Evolutionary conservation across 2,888 invertebrate species (phyloP), one percentile per base, ranked within the genome.

Genomic region (Iphiclides podalirius): DNA sequence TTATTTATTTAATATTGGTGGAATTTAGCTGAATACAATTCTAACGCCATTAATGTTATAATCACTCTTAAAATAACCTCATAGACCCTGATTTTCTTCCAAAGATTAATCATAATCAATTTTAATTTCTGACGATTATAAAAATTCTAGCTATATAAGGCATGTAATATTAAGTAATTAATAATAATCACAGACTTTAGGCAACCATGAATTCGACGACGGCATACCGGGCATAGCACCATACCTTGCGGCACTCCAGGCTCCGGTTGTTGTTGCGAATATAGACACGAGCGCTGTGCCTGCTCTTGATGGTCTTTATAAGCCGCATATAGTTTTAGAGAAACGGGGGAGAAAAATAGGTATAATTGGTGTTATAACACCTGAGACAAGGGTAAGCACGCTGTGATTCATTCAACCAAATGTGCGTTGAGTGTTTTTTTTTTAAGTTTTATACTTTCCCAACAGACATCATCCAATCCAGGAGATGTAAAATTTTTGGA

Each of bases 171-270:
- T n/a, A n/a, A n/a, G n/a, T n/a, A n/a, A n/a, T n/a, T n/a, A n/a
- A n/a, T n/a, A n/a, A n/a, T n/a, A n/a, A n/a, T 20, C 2, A 26
- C 37, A 96, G 95, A 93, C 94, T 0, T 69, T 96, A 14, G 96
- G 96, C 1, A 96, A 96, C 70, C 96, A 97, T 61, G 96, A 96
- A 69, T 96, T 96, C 59, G 96, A 96, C 65, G 91, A 93, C 64
- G 92, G 91, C 1, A 75, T 95, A 17, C 85, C 79, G 42, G 95
- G 94, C 6, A 70, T 95, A 9, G 91, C 91, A 1, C 94, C 94
- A 0, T 96, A 94, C 76, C 75, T 96, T 44, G 76, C 91, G 54
- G 83, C 84, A 34, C 70, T 94, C 12, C 84, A 90, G 0, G 92
- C 93, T 0, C 94, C 94, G 0, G 90, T 95, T 4, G 78, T 96